Evolutionary conservation across 2,888 invertebrate species (phyloP), one percentile per base, ranked within the genome.

Genomic region (Xiphydria camelus): DNA sequence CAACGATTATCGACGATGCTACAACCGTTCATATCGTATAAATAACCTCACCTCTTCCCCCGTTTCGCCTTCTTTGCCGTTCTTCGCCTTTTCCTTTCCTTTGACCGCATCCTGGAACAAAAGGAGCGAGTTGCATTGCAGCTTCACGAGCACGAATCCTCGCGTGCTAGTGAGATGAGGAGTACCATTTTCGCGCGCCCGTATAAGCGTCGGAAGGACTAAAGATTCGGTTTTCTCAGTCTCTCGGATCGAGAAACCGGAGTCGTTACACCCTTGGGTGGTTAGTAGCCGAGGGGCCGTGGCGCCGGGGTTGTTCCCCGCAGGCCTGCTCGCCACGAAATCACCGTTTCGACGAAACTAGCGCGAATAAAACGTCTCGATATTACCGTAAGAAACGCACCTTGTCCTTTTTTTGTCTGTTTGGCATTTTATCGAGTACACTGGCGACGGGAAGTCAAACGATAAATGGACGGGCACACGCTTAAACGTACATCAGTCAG

Each of bases 41-140:
- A 21, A 66, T 69, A 70, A 72, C 68, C 68, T 74, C 68, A 76
- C 76, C 75, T 76, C 76, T 50, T 75, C 76, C 39, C 57, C 64
- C 48, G 62, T 56, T 46, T 75, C 76, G 41, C 54, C 60, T 51
- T 76, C 75, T 62, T 75, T 75, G 57, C 74, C 76, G 60, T 76
- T 76, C 57, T 74, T 75, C 52, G 67, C 70, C 63, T 75, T 75
- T 57, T 72, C 71, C 66, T 73, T 74, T 57, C 59, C 53, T 62
- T 76, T 76, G 47, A 61, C 59, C 49, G 74, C 56, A 51, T 76
- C 76, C 76, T 77, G 62, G 47, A 75, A 75, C 61, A 62, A 36
- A 44, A 38, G 6, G 33, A 22, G 31, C 32, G 21, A 19, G 10
- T 10, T n/a, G 23, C 15, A 32, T 41, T 7, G 14, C 6, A 23